Conservation (phyloP, 2,113 vertebrate species). For the pig (Sus scrofa) region DNA sequence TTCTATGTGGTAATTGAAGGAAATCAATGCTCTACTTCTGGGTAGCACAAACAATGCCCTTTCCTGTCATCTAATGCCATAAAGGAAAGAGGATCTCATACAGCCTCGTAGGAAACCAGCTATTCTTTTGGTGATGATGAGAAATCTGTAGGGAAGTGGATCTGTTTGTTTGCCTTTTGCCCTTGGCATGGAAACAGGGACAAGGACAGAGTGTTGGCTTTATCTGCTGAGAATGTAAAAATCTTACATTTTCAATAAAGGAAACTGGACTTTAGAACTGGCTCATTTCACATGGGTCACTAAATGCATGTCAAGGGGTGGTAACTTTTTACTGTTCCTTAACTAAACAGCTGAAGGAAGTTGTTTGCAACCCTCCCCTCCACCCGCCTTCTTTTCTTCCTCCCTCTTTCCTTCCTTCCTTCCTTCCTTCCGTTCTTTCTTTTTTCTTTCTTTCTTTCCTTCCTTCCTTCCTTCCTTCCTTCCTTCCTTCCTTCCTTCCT, state of each 20-base stretch:
- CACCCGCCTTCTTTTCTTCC: fast-evolving
- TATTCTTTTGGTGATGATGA: background rate
- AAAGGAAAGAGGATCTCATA: background rate
- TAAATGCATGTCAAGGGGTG: background rate
- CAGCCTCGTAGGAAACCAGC: background rate
- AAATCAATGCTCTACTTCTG: background rate
- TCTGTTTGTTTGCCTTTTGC: constrained; percentile 37
- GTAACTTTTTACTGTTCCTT: background rate
- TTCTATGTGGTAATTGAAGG: background rate
- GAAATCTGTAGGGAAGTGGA: background rate
- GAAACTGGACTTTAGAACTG: background rate
- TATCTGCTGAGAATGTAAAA: background rate
- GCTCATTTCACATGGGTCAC: background rate
- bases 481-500: background rate
- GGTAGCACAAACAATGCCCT: background rate
- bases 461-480: background rate
- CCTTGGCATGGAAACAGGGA: background rate
- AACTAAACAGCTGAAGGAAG: background rate
- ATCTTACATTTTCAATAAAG: background rate
- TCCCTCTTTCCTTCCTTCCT: background rate
- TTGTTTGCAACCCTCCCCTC: background rate
- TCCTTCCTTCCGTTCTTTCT: background rate
- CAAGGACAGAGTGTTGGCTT: background rate
- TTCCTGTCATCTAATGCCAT: background rate
- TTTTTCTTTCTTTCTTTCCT: background rate